phyloP scores from a whole-genome alignment of 2,113 vertebrate species.

The Helogale parvula region DNA sequence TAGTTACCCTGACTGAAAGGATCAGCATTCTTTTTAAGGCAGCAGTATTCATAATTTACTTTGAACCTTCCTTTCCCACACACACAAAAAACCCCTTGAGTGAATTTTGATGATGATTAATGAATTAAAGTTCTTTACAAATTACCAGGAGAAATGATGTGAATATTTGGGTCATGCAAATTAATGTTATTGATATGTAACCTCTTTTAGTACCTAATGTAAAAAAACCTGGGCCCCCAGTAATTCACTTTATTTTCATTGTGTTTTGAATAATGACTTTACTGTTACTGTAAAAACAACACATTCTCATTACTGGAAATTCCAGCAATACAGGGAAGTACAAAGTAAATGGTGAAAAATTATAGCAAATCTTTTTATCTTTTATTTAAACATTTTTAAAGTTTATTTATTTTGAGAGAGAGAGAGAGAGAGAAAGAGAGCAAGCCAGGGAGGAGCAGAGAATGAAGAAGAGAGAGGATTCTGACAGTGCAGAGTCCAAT shows the following conservation, averaged over 20 bases:
- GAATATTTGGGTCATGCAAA: not conserved
- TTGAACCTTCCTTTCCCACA: not conserved
- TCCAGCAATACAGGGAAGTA: not conserved
- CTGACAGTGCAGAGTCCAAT: no score
- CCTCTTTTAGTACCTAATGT: not conserved
- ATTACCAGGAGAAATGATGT: not conserved
- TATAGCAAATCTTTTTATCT: not conserved
- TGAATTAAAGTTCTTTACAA: not conserved
- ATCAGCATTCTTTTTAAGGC: conserved; percentile 21
- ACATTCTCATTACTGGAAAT: not conserved
- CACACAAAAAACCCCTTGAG: not conserved
- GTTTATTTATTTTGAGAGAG: no score
- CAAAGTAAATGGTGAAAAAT: not conserved
- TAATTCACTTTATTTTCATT: conserved; percentile 28
- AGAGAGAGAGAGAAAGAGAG: no score
- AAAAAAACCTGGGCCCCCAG: not conserved
- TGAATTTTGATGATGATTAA: conserved; percentile 19
- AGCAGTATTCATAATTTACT: conserved; percentile 31
- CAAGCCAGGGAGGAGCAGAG: no score
- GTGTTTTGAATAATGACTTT: conserved; percentile 13
- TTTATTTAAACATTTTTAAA: no score
- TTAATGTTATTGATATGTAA: not conserved
- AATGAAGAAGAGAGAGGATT: no score
- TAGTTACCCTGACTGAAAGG: not conserved
- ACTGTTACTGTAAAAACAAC: conserved; percentile 31